Conservation (phyloP, 2,888 invertebrate species). For the Diaperis boleti region DNA sequence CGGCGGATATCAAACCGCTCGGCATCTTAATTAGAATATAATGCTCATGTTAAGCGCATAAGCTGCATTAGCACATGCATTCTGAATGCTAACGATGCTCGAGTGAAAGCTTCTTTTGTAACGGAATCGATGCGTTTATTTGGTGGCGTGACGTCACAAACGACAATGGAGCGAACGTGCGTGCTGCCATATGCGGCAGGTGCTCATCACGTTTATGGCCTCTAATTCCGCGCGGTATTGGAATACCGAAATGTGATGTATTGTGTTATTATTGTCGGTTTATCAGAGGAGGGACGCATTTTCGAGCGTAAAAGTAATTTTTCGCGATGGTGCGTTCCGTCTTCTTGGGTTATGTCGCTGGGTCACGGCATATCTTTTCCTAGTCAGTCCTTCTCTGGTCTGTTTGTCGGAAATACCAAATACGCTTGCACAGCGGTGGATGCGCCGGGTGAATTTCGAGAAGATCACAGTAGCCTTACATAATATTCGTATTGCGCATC, state of each 20-base stretch:
- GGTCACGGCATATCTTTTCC: no score
- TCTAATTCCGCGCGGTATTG: conserved; percentile 3
- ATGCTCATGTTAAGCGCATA: conserved; percentile 18
- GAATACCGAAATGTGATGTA: conserved; percentile 17
- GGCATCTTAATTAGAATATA: conserved; percentile 26
- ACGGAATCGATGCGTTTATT: conserved; percentile 16
- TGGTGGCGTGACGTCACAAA: conserved; percentile 17
- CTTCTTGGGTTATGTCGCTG: no score
- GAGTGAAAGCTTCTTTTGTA: conserved; percentile 18
- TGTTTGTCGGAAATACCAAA: no score
- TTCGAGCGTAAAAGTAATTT: no score
- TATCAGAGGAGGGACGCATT: no score
- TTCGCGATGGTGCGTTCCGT: no score
- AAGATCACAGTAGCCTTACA: no score
- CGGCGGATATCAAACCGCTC: background rate
- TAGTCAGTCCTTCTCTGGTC: no score
- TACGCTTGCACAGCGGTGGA: no score
- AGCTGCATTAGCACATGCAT: conserved; percentile 22
- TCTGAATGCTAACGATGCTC: conserved; percentile 14
- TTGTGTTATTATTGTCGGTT: conserved; percentile 1
- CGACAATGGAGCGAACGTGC: conserved; percentile 14
- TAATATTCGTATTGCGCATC: no score
- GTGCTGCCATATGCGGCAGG: conserved; percentile 6
- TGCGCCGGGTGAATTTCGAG: no score
- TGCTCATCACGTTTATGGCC: conserved; percentile 8